Conservation (phyloP, 2,113 vertebrate genomes). For the Cinclus mexicanus region DNA sequence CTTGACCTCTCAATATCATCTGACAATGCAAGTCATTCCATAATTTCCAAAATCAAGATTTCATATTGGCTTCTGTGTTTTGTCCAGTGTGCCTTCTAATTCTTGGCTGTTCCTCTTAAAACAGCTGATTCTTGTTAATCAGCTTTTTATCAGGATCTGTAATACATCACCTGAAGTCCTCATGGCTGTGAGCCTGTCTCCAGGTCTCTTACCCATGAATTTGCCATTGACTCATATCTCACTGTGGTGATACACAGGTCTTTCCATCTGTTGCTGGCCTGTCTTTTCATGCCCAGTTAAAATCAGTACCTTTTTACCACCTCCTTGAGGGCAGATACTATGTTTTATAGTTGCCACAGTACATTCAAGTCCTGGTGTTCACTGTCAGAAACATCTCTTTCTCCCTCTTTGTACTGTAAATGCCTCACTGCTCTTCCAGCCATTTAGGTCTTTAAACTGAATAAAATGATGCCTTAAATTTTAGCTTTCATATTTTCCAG, state of each 20-base stretch:
- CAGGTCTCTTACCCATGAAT: neutral
- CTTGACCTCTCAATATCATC: neutral
- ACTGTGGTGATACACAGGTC: neutral
- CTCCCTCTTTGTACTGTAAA: neutral
- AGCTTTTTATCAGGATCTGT: neutral
- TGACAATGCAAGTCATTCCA: neutral
- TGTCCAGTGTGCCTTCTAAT: neutral
- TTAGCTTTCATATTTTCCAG: neutral
- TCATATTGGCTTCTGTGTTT: neutral
- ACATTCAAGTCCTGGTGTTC: neutral
- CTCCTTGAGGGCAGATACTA: neutral
- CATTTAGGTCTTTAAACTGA: neutral
- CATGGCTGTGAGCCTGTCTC: neutral
- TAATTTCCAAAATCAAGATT: neutral
- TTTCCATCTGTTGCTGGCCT: neutral
- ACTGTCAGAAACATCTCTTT: neutral
- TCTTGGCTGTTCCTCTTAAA: neutral
- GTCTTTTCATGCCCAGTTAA: neutral
- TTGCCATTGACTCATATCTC: neutral
- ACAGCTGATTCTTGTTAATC: neutral
- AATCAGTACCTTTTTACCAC: neutral
- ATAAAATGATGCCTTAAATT: neutral
- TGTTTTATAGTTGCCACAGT: neutral
- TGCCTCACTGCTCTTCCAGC: neutral
- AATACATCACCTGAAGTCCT: neutral